These are phyloP conservation scores for Synaphobranchus kaupii DNA, from an alignment of 2,797 vertebrate genomes.

Conservation along the genomic window DNA sequence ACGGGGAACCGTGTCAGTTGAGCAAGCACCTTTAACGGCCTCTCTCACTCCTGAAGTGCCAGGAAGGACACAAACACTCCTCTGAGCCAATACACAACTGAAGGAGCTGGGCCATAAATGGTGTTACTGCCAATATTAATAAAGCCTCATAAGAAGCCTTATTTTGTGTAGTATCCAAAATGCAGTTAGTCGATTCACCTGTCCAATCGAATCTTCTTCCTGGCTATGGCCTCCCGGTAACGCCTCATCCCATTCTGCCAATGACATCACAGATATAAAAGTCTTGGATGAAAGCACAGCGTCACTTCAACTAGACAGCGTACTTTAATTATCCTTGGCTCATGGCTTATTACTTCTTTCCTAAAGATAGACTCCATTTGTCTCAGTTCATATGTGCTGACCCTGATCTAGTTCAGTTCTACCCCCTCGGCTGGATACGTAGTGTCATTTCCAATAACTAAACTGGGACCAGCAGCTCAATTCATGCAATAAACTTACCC, in stretches of 20 bases:
- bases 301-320: background rate
- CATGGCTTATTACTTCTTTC: too few species aligned
- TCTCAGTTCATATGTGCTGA: background rate
- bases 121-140: background rate
- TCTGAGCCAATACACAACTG: background rate
- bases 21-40: background rate
- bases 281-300: background rate
- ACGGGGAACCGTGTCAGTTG: background rate
- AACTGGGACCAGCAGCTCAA: background rate
- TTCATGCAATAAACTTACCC: background rate
- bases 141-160: background rate
- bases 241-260: conserved; percentile 89
- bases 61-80: background rate
- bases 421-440: background rate
- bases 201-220: conserved; percentile 93
- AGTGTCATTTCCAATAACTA: background rate
- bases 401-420: background rate
- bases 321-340: background rate
- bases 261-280: conserved; percentile 30
- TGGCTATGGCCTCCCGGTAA: conserved; percentile 89
- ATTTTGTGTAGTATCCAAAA: background rate
- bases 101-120: background rate
- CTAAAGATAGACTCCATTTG: background rate
- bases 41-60: background rate
- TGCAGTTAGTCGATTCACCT: conserved; percentile 66